Evolutionary conservation across 2,888 invertebrate species (phyloP).

Genomic region (Luperina nickerlii): DNA sequence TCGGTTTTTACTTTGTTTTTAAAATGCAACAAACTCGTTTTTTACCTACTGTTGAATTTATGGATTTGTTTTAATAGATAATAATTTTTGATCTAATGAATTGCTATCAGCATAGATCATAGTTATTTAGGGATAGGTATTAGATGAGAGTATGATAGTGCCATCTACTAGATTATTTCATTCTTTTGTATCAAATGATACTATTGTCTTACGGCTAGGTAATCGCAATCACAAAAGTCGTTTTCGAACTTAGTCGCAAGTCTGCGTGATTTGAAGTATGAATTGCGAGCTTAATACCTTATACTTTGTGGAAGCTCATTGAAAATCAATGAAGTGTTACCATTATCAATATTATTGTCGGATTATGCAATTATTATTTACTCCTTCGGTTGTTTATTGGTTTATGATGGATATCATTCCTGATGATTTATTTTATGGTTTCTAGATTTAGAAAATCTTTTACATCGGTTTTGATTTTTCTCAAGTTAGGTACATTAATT

Average conservation of each 20-base stretch:
- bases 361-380: slow-evolving; percentile 57
- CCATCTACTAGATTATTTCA: neutral
- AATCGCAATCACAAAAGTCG: slow-evolving; percentile 28
- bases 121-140: neutral
- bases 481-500: too few species aligned
- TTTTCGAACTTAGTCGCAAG: slow-evolving; percentile 52
- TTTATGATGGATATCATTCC: neutral
- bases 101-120: slow-evolving; percentile 5
- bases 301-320: slow-evolving; percentile 73
- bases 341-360: slow-evolving; percentile 60
- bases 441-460: neutral
- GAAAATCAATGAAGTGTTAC: slow-evolving; percentile 75
- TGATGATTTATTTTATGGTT: neutral
- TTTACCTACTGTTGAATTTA: neutral
- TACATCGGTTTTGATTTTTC: neutral
- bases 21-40: neutral
- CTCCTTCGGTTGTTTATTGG: slow-evolving; percentile 48
- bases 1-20: neutral
- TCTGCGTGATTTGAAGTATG: slow-evolving; percentile 56
- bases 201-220: slow-evolving; percentile 1
- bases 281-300: slow-evolving; percentile 67
- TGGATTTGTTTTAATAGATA: neutral
- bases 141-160: neutral
- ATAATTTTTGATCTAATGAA: slow-evolving; percentile 16
- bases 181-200: neutral